Base-by-base conservation (phyloP, 2,888 invertebrate genomes). In the Aricia artaxerxes region DNA sequence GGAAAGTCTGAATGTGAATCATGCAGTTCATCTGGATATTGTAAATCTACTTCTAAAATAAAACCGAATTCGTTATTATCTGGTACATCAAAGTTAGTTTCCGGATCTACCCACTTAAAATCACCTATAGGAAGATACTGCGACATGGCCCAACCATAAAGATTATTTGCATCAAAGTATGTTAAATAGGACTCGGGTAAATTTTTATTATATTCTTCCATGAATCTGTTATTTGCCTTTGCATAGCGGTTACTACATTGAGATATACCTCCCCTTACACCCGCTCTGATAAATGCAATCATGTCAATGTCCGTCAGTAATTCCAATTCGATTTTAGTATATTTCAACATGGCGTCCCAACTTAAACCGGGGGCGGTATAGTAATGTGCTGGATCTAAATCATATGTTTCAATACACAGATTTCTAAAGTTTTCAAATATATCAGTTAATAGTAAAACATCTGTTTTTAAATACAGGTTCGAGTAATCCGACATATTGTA, bases 1-100 rank as follows among this genome's bases (percentile, higher is more conserved):
- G 86, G 85, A 49, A 83, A 83, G 61, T 86, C 84, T 16, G 80
- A 81, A 80, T 86, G 86, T 16, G 44, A 24, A 78, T 86, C 81
- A 79, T 86, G 86, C 61, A 87, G 60, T 60, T 60, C 60, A 60
- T 60, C 60, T 13, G 60, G 60, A 40, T 40, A 40, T 40, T 40
- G 40, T 40, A 40, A 40, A 40, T 40, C 40, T 40, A 40, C 40
- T 40, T 40, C 40, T 40, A 40, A 60, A 60, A 60, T 60, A n/a
- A 60, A 76, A 53, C 76, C 76, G n/a, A n/a, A 76, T 35, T 76
- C 57, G 11, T n/a, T 40, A 11, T 11, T 53, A 24, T 76, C 76
- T n/a, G 76, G 35, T 4, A 40, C 40, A 40, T 40, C 6, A 35
- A 76, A 76, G 24, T 76, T 49, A 31, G 57, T 76, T n/a, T 76